phyloP scores from a whole-genome alignment of 2,113 vertebrate species.

The Hemibates koningsi region DNA sequence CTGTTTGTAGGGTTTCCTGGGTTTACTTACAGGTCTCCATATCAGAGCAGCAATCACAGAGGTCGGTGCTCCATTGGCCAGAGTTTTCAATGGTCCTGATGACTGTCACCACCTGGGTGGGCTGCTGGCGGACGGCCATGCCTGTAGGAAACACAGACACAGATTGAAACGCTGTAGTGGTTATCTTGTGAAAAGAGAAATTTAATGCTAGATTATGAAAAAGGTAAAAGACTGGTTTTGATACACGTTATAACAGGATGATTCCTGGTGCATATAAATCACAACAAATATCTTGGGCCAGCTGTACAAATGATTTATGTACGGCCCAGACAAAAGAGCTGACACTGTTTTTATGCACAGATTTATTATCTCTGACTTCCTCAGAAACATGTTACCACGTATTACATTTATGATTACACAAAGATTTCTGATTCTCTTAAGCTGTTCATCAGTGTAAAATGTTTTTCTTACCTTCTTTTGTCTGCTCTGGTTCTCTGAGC shows the following conservation, averaged over 20 bases:
- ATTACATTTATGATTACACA: not conserved
- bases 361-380: accelerated
- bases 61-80: not conserved
- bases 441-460: not conserved
- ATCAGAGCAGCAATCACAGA: not conserved
- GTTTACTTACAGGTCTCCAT: not conserved
- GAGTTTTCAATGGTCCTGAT: accelerated
- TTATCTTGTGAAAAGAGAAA: not conserved
- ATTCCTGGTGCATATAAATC: too few relatives aligned
- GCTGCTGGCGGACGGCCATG: accelerated
- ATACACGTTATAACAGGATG: too few relatives aligned
- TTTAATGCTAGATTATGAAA: too few relatives aligned
- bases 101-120: not conserved
- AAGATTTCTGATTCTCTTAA: not conserved
- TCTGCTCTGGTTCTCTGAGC: accelerated
- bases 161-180: accelerated
- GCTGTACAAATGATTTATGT: not conserved
- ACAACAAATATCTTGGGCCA: accelerated
- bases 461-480: not conserved
- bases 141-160: not conserved
- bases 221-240: too few relatives aligned
- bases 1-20: not conserved
- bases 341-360: accelerated
- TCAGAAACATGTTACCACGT: accelerated
- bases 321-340: not conserved